Base-by-base conservation (phyloP, 2,113 vertebrate genomes). In the Physeter macrocephalus region DNA sequence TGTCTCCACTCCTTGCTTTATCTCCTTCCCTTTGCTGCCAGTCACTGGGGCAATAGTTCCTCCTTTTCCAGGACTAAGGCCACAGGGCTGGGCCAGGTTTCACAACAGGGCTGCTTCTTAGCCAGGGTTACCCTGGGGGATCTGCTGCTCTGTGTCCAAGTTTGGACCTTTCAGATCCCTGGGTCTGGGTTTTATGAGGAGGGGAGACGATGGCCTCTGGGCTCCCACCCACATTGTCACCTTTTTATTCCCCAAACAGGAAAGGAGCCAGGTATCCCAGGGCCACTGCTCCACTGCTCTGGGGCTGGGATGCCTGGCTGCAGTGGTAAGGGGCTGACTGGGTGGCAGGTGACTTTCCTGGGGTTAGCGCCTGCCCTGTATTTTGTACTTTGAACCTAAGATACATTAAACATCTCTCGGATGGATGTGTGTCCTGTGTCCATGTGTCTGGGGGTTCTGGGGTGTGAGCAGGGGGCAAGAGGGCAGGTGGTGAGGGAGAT, bases 351-450 rank as follows among this genome's bases (percentile, higher is more conserved):
- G 86, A 87, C 67, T 94, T 92, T 89, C 83, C 78, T 94, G 83
- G 74, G 86, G 49, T 74, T 83, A 96, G 77, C 77, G 91, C 71
- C 61, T 96, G 69, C 82, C 72, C 78, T 95, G 81, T 95, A 59
- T 97, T 97, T 97, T 96, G 81, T 97, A 97, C 67, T 95, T 95
- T 95, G 39, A 93, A 59, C 84, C 29, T 83, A 88, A 96, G 92
- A 95, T 31, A 90, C 59, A 98, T 97, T 97, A 98, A 98, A 98
- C n/a, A 88, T 92, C 83, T 93, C 77, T 96, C 46, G 23, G 80
- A 96, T 96, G 94, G 74, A 90, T 84, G 41, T 7, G 59, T 90
- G 66, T 91, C 86, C 81, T 46, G 29, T 87, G 69, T 97, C 80
- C 59, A 46, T 83, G 81, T 97, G 86, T 95, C 74, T 89, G 39